Conservation (phyloP, 2,113 vertebrate genomes). For the Ciconia maguari region DNA sequence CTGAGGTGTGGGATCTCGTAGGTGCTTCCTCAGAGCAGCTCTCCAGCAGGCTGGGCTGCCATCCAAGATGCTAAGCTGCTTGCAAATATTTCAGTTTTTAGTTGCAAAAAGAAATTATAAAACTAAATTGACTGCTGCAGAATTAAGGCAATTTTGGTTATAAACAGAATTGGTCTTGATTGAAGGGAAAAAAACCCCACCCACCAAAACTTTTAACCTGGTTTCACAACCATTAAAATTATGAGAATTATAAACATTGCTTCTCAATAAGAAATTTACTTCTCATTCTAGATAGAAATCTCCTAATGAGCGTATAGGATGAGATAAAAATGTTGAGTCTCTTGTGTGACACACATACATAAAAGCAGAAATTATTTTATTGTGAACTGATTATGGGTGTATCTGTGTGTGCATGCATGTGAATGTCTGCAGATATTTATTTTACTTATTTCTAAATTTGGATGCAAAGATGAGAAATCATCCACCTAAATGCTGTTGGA, state of each 20-base stretch:
- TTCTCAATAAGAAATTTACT: background rate
- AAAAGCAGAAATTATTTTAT: constrained; percentile 2
- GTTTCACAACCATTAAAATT: background rate
- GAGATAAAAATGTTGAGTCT: background rate
- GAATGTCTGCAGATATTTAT: background rate
- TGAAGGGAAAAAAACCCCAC: background rate
- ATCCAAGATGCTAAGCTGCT: background rate
- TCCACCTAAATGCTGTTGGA: background rate
- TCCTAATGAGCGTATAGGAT: background rate
- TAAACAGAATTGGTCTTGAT: background rate
- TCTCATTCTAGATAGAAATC: background rate
- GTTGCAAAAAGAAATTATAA: background rate
- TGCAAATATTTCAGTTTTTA: background rate
- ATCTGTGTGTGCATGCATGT: background rate
- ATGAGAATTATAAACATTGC: background rate
- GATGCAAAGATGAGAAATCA: constrained; percentile 20
- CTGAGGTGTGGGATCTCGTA: constrained; percentile 14
- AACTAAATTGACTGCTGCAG: background rate
- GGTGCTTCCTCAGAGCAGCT: constrained; percentile 36
- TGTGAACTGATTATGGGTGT: background rate
- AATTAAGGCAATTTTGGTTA: background rate
- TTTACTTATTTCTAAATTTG: constrained; percentile 17
- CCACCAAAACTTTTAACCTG: background rate
- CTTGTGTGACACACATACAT: background rate
- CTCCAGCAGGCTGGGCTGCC: constrained; percentile 13